Evolutionary conservation across 1,140 invertebrate species (phyloP).

Genomic region (Gonatopus flavifemur): DNA sequence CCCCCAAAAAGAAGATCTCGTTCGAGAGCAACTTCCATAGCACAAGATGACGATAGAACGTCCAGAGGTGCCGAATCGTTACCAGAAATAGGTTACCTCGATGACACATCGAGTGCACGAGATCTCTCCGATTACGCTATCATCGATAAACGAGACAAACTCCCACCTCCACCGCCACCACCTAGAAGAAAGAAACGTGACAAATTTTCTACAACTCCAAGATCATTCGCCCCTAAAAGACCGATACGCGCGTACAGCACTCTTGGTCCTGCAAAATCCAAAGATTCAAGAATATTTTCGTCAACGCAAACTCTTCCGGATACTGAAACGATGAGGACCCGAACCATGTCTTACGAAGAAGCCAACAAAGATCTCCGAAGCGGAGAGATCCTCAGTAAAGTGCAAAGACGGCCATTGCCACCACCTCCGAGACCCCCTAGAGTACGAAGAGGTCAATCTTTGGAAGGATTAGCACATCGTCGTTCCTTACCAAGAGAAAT

Average conservation of each 20-base stretch:
- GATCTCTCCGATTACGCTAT: constrained; percentile 61
- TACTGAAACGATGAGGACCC: background rate
- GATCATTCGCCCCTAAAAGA: constrained; percentile 50
- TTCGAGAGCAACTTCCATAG: constrained; percentile 63
- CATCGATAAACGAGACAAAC: constrained; percentile 65
- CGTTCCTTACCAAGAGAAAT: background rate
- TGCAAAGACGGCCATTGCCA: constrained; percentile 79
- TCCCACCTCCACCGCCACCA: constrained; percentile 62
- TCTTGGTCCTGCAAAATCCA: constrained; percentile 54
- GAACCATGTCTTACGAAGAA: constrained; percentile 48
- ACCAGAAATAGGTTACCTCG: constrained; percentile 44
- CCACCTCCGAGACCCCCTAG: constrained; percentile 77
- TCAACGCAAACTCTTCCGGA: background rate
- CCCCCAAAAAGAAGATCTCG: constrained; percentile 56
- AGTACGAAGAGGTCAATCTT: constrained; percentile 39
- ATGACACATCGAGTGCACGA: constrained; percentile 23
- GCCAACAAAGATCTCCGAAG: constrained; percentile 66
- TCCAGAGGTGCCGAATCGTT: constrained; percentile 71
- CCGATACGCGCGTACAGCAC: constrained; percentile 71
- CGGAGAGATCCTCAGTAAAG: constrained; percentile 73
- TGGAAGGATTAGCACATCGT: background rate
- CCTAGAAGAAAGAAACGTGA: constrained; percentile 61
- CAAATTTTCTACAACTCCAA: constrained; percentile 52
- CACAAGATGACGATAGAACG: constrained; percentile 68
- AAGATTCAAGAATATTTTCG: background rate